Evolutionary conservation across 2,888 invertebrate species (phyloP).

Genomic region (Sipha maydis): DNA sequence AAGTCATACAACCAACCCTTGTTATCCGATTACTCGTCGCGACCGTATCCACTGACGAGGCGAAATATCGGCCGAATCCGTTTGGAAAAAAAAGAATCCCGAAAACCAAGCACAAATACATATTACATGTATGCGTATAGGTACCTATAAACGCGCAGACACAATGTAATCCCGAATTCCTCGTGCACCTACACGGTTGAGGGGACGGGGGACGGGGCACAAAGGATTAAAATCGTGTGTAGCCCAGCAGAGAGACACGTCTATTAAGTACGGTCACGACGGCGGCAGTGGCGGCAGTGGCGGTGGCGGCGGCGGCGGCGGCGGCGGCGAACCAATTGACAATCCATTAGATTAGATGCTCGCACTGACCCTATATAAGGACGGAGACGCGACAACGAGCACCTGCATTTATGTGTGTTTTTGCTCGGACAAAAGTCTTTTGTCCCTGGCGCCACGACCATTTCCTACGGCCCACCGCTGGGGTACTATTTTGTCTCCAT

Average conservation of each 20-base stretch:
- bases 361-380: slow-evolving; percentile 32
- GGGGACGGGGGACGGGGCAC: slow-evolving; percentile 3
- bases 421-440: slow-evolving; percentile 44
- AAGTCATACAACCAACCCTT: slow-evolving; percentile 31
- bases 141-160: neutral
- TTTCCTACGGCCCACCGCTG: slow-evolving; percentile 53
- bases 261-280: neutral
- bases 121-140: too few relatives aligned
- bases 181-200: neutral
- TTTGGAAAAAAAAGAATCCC: too few relatives aligned
- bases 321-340: slow-evolving; percentile 54
- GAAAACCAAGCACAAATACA: neutral
- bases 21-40: slow-evolving; percentile 45
- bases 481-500: slow-evolving; percentile 17
- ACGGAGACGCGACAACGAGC: slow-evolving; percentile 20
- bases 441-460: slow-evolving; percentile 59
- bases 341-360: slow-evolving; percentile 52
- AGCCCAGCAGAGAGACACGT: neutral
- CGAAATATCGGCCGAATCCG: neutral
- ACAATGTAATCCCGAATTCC: slow-evolving; percentile 14
- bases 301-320: neutral
- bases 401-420: slow-evolving; percentile 52
- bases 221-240: slow-evolving; percentile 51
- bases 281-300: neutral
- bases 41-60: slow-evolving; percentile 6